Base-by-base conservation (phyloP, 2,888 invertebrate genomes). In the Psylliodes chrysocephalus region DNA sequence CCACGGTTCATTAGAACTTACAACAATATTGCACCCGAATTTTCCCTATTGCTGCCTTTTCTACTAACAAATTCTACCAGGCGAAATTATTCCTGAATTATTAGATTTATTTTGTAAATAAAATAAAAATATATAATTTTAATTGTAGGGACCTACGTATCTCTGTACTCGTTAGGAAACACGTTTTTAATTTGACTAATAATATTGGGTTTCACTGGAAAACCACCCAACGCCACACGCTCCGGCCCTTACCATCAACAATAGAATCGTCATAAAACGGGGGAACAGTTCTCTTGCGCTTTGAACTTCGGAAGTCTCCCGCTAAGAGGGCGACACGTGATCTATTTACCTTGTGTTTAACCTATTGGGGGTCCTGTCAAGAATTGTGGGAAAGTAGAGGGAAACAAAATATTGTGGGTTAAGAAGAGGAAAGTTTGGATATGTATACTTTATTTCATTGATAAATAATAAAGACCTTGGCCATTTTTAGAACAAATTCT, bases 271-370 rank as follows among this genome's bases (percentile, higher is more conserved):
- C 53, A 12, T 51, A 61, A 51, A 35, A 14, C 25, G 46, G 30
- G 15, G 61, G 57, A 55, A 28, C 40, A 12, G 44, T 47, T 68
- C 35, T 51, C 46, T 6, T 42, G 46, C 28, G 17, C 44, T 47
- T 59, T 56, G 52, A 57, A 63, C 53, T 60, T 51, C 18, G 61
- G 18, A 55, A 49, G 62, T 60, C 51, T 64, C 71, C 71, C 56
- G 71, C 71, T 51, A 69, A 69, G 73, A 71, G 70, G 68, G 69
- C 69, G 71, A 68, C 73, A 72, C 73, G 73, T 73, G 73, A 62
- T 60, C 51, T 66, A 61, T 67, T 67, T 67, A 71, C 70, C 71
- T 70, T 67, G 60, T 66, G 63, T 46, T 69, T 68, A 63, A 46
- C 63, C 60, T 63, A 56, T 51, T 12, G 62, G 69, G 71, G 69